phyloP scores from a whole-genome alignment of 2,113 vertebrate species.

The Indri indri region DNA sequence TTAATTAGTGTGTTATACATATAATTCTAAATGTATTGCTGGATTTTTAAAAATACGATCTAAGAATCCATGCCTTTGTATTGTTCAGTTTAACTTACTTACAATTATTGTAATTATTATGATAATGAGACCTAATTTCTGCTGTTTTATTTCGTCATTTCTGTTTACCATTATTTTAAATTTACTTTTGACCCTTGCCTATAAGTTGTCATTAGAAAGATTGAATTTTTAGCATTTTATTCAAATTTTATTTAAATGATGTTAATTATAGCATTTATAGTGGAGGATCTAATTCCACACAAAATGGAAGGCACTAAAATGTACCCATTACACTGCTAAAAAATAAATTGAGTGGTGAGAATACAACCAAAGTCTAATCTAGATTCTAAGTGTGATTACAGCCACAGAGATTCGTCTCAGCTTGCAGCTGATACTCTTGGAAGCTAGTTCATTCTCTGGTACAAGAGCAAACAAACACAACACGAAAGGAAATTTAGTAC shows the following conservation, averaged over 20 bases:
- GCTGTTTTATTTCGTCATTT: background rate
- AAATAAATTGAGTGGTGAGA: background rate
- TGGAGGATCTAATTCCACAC: background rate
- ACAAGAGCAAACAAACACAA: conserved; percentile 72
- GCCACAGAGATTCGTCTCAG: conserved; percentile 55
- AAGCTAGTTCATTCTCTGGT: conserved; percentile 66
- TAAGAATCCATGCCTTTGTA: background rate
- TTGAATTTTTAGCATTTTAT: background rate
- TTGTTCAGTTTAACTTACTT: background rate
- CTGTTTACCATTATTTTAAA: background rate
- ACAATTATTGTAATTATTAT: background rate
- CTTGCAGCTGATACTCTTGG: conserved; percentile 59
- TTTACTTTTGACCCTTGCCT: background rate
- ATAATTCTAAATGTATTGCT: background rate
- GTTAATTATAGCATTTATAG: background rate
- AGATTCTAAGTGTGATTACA: background rate
- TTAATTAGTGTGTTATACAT: background rate
- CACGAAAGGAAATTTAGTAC: conserved; percentile 13
- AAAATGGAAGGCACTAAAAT: background rate
- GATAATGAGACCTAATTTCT: background rate
- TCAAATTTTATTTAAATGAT: background rate
- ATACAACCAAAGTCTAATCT: background rate
- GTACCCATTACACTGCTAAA: background rate
- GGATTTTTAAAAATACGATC: background rate
- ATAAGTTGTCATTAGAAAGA: background rate